Base-by-base conservation (phyloP, 2,888 invertebrate genomes). In the Pheosia tremula region DNA sequence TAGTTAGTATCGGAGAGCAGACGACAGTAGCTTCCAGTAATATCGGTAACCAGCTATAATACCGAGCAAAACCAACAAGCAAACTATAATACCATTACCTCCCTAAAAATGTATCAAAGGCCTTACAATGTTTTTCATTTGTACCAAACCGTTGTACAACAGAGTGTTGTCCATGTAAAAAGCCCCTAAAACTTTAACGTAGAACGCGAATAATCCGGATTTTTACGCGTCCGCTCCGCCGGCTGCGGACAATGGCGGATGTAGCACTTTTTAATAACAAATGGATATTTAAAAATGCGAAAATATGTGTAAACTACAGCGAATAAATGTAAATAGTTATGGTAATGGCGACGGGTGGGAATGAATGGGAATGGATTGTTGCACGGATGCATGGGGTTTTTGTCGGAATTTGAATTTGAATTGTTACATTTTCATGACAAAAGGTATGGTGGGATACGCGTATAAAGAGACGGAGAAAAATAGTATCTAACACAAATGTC, bases 281-380 rank as follows among this genome's bases (percentile, higher is more conserved):
- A 77, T 77, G 78, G 71, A 59, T 58, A 63, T 75, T 75, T 71
- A 71, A 76, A 75, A 75, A 73, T 67, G 61, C 58, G 59, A 68
- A 74, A 71, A 66, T 61, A 58, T 43, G 55, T 59, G 64, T 63
- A 67, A 71, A 74, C 53, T 54, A 45, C 64, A 57, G 72, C 62
- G 68, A 60, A 74, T 72, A 66, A 72, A 77, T 69, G 71, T 68
- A 71, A 72, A 72, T 71, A 72, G 67, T 64, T 62, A 64, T 63
- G 55, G 65, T 62, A 69, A 71, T 72, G 57, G 56, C 53, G 67
- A 64, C 64, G 47, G 45, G 57, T 62, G 24, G 57, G 61, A 58
- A 57, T 47, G 63, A 57, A 58, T 52, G 58, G 61, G 69, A 57
- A 59, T 37, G 37, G 36, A 53, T 53, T 53, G 53, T 37, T 37